phyloP scores from a whole-genome alignment of 2,797 vertebrate genomes.

The Jordanella pulchra region DNA sequence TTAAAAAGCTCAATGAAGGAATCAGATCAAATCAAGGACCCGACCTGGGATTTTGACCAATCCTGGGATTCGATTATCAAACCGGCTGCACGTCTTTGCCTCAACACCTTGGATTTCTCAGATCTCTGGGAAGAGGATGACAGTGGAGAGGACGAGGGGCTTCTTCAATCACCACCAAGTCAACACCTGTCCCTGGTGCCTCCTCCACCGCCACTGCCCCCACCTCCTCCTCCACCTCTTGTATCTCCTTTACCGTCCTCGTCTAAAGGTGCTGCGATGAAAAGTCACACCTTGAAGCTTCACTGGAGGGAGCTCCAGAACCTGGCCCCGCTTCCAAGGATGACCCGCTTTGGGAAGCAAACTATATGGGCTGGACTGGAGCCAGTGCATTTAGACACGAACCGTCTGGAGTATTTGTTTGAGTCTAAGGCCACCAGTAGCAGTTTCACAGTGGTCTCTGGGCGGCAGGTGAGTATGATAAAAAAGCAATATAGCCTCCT shows the following conservation, averaged over 20 bases:
- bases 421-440: slow-evolving; percentile 61
- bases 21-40: slow-evolving; percentile 54
- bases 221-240: slow-evolving; percentile 34
- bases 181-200: slow-evolving; percentile 29
- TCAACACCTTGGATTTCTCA: slow-evolving; percentile 80
- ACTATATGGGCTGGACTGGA: slow-evolving; percentile 82
- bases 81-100: slow-evolving; percentile 63
- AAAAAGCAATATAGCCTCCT: background rate
- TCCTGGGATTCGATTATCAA: slow-evolving; percentile 59
- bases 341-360: slow-evolving; percentile 77
- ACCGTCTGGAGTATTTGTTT: slow-evolving; percentile 76
- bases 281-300: slow-evolving; percentile 74
- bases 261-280: slow-evolving; percentile 16
- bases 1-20: slow-evolving; percentile 67
- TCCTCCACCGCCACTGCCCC: slow-evolving; percentile 35
- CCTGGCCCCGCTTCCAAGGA: slow-evolving; percentile 73
- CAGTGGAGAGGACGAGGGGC: slow-evolving; percentile 61
- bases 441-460: slow-evolving; percentile 45
- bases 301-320: slow-evolving; percentile 79
- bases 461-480: slow-evolving; percentile 62
- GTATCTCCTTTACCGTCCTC: slow-evolving; percentile 4
- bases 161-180: background rate
- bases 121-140: slow-evolving; percentile 84
- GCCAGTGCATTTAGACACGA: slow-evolving; percentile 75
- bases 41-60: slow-evolving; percentile 58